Percentiles rank a stretch among this genome's conserved stretches.
Conservation (phyloP, 2,797 vertebrate species). For the Rhinichthys osculus region DNA sequence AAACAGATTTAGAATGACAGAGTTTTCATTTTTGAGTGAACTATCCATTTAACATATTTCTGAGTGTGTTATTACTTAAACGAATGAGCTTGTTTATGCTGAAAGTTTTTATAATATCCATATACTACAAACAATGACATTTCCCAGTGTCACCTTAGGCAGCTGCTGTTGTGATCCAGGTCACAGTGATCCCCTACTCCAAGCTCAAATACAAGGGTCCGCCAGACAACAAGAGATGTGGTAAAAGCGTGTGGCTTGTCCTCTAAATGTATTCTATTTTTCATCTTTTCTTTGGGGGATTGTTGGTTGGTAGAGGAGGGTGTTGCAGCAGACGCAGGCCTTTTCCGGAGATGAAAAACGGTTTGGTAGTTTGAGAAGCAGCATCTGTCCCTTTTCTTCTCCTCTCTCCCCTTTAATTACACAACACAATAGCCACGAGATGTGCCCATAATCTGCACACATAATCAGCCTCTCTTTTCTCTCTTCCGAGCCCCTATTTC, state of each 20-base stretch:
- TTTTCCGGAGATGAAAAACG: slow-evolving; percentile 71
- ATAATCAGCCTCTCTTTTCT: slow-evolving; percentile 72
- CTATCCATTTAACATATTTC: neutral
- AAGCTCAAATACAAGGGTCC: neutral
- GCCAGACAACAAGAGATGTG: slow-evolving; percentile 55
- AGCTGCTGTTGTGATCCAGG: neutral
- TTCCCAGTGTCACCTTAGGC: slow-evolving; percentile 1
- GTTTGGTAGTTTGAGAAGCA: slow-evolving; percentile 67
- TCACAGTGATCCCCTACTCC: neutral
- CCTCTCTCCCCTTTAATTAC: slow-evolving; percentile 80
- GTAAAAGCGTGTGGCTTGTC: slow-evolving; percentile 57
- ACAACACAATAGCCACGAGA: slow-evolving; percentile 82
- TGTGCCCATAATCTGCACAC: slow-evolving; percentile 80
- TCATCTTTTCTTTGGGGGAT: slow-evolving; percentile 14
- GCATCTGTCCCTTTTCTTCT: slow-evolving; percentile 81
- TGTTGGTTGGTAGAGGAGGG: slow-evolving; percentile 16
- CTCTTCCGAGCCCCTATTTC: slow-evolving; percentile 63
- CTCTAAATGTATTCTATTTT: slow-evolving; percentile 53
- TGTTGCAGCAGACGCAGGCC: slow-evolving; percentile 63
- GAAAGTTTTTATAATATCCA: slow-evolving; percentile 17
- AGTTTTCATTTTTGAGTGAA: neutral
- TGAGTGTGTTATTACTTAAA: neutral
- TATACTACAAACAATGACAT: slow-evolving; percentile 5
- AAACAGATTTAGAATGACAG: no score
- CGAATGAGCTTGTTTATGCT: slow-evolving; percentile 3